Percentiles rank a stretch among this genome's conserved stretches.
Conservation (phyloP, 2,113 vertebrate genomes). For the Lethenteron reissneri region DNA sequence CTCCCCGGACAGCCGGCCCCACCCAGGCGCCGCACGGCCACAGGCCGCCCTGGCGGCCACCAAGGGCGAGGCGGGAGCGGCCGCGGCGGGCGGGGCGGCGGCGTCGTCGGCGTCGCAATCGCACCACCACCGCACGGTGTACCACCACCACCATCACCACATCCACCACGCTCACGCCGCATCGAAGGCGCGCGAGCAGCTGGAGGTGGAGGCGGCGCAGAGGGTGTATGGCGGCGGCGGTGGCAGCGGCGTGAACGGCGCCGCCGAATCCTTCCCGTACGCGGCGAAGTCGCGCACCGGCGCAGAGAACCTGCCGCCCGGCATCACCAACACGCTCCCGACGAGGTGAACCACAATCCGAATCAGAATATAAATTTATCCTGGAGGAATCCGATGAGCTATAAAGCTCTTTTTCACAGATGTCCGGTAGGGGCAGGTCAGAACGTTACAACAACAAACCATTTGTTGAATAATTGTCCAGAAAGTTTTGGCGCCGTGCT, state of each 20-base stretch:
- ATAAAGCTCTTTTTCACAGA: not conserved
- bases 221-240: slow-evolving; percentile 22
- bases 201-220: slow-evolving; percentile 31
- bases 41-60: not conserved
- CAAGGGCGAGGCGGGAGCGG: no score
- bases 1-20: slow-evolving; percentile 38
- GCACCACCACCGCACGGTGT: slow-evolving; percentile 22
- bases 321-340: not conserved
- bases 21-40: not conserved
- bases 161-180: slow-evolving; percentile 4
- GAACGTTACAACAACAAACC: no score
- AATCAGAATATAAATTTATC: not conserved
- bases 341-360: not conserved
- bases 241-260: slow-evolving; percentile 35
- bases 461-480: no score
- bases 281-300: slow-evolving; percentile 47
- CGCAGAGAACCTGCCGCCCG: slow-evolving; percentile 22
- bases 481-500: no score
- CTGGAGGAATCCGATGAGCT: not conserved
- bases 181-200: slow-evolving; percentile 47
- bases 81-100: no score
- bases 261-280: slow-evolving; percentile 36
- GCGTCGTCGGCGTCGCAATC: slow-evolving; percentile 31
- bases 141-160: slow-evolving; percentile 5
- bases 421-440: no score